Conservation (phyloP, 2,888 invertebrate species). For the Pelosia muscerda region DNA sequence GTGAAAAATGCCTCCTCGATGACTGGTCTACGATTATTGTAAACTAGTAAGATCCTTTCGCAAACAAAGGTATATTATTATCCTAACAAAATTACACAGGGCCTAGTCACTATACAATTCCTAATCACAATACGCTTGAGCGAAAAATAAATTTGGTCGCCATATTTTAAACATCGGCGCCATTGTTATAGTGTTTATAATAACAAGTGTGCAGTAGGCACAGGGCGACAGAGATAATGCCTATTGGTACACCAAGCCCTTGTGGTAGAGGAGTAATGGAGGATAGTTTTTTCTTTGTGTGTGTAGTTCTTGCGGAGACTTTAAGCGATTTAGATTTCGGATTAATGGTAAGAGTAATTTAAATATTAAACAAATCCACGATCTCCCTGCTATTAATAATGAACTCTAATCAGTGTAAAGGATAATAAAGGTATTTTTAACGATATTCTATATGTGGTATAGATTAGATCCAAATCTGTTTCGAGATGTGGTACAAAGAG, state of each 20-base stretch:
- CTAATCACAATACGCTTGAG: slow-evolving; percentile 50
- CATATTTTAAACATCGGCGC: slow-evolving; percentile 54
- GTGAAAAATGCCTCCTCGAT: background rate
- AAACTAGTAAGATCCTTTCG: background rate
- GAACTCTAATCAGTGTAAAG: no score
- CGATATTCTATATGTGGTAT: no score
- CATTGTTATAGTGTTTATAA: slow-evolving; percentile 64
- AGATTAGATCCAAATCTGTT: no score
- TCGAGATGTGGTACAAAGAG: no score
- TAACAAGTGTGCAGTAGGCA: slow-evolving; percentile 42
- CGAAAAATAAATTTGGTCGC: slow-evolving; percentile 47
- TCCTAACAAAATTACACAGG: background rate
- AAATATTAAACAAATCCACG: background rate
- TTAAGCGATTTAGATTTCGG: slow-evolving; percentile 2
- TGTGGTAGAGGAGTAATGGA: slow-evolving; percentile 11
- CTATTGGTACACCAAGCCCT: slow-evolving; percentile 17
- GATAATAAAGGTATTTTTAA: no score
- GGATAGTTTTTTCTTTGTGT: slow-evolving; percentile 13
- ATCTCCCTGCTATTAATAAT: no score
- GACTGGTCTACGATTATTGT: background rate
- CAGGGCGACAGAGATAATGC: slow-evolving; percentile 8
- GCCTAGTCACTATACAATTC: slow-evolving; percentile 16
- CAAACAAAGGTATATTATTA: slow-evolving; percentile 10
- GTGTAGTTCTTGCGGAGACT: background rate
- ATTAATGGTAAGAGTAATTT: background rate